Percentiles rank a stretch among this genome's conserved stretches.
phyloP scores from a whole-genome alignment of 2,797 vertebrate genomes.

The Takifugu ocellatus region DNA sequence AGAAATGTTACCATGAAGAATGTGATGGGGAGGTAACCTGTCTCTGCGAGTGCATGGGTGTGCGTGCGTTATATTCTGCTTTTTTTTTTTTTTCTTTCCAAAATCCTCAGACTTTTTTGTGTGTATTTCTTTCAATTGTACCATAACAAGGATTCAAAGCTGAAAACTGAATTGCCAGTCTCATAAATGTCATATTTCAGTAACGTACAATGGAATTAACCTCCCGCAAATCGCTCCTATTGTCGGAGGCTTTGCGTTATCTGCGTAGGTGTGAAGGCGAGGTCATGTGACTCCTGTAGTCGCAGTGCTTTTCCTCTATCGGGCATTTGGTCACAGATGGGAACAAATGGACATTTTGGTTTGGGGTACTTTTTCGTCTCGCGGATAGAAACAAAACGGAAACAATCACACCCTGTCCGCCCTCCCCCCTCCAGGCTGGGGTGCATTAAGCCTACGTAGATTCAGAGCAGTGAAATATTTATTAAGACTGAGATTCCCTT shows the following conservation, averaged over 20 bases:
- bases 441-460: conserved; percentile 59
- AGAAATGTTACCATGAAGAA: conserved; percentile 77
- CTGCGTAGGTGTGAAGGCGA: conserved; percentile 24
- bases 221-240: conserved; percentile 32
- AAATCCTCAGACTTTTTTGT: conserved; percentile 73
- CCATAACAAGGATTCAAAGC: conserved; percentile 53
- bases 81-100: conserved; percentile 45
- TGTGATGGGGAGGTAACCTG: conserved; percentile 66
- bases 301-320: conserved; percentile 29
- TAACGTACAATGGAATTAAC: conserved; percentile 42
- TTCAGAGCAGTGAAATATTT: conserved; percentile 78
- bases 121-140: conserved; percentile 25
- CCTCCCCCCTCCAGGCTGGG: conserved; percentile 56
- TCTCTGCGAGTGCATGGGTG: conserved; percentile 60
- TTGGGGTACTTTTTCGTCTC: conserved; percentile 22
- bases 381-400: conserved; percentile 54
- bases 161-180: conserved; percentile 46
- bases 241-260: conserved; percentile 47
- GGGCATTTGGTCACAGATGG: not conserved
- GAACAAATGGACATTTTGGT: conserved; percentile 28
- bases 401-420: conserved; percentile 69
- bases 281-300: conserved; percentile 34
- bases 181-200: conserved; percentile 49
- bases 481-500: conserved; percentile 80
- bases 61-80: conserved; percentile 58